phyloP scores from a whole-genome alignment of 2,797 vertebrate genomes.

The Spondyliosoma cantharus region DNA sequence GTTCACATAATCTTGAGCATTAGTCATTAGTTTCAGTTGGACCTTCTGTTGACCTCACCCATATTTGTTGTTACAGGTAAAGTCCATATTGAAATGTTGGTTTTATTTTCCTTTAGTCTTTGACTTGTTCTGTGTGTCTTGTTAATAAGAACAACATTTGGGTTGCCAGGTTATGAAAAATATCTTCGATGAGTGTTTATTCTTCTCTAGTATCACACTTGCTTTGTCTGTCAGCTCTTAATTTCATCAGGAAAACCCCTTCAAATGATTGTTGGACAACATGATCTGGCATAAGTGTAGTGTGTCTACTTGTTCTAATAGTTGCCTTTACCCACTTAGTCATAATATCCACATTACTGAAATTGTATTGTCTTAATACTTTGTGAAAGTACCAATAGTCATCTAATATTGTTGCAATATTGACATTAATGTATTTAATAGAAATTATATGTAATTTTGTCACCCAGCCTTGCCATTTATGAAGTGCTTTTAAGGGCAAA shows the following conservation, averaged over 20 bases:
- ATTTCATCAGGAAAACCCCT: not conserved
- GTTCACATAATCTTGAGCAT: conserved; percentile 29
- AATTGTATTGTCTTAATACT: too few species aligned
- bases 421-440: too few species aligned
- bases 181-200: not conserved
- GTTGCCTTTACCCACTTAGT: too few species aligned
- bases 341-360: too few species aligned
- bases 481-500: too few species aligned
- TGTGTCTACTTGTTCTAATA: too few species aligned
- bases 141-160: not conserved
- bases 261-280: not conserved
- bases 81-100: conserved; percentile 17
- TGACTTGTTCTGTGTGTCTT: not conserved
- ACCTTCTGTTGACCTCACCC: conserved; percentile 23
- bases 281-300: too few species aligned
- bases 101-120: not conserved
- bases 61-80: conserved; percentile 33
- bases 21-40: conserved; percentile 25
- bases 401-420: too few species aligned
- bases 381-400: too few species aligned
- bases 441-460: too few species aligned
- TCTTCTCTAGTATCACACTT: not conserved
- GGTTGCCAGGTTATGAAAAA: not conserved
- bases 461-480: too few species aligned
- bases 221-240: not conserved